phyloP scores from a whole-genome alignment of 2,888 invertebrate genomes.

The Mellilla xanthometata region DNA sequence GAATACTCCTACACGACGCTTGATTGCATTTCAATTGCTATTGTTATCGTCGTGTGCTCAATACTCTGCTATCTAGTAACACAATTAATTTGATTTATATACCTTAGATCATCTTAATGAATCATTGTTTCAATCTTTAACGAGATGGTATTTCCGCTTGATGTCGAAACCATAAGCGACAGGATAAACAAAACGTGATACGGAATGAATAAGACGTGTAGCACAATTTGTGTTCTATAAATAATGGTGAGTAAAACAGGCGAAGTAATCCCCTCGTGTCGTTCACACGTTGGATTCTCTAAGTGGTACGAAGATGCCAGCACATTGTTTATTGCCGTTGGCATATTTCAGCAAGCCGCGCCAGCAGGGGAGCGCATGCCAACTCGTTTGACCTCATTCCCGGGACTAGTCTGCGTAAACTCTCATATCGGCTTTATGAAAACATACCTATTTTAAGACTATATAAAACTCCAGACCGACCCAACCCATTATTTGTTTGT shows the following conservation, averaged over 20 bases:
- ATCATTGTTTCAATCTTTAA: slow-evolving; percentile 18
- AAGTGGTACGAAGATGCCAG: slow-evolving; percentile 44
- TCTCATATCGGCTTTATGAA: slow-evolving; percentile 76
- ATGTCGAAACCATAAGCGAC: not conserved
- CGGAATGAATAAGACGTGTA: too few relatives aligned
- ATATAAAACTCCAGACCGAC: slow-evolving; percentile 61
- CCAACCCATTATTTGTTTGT: slow-evolving; percentile 72
- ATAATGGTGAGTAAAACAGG: slow-evolving; percentile 4
- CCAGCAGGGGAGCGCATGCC: slow-evolving; percentile 68
- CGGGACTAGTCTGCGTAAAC: slow-evolving; percentile 71
- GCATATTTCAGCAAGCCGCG: slow-evolving; percentile 57
- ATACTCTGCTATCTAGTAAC: slow-evolving; percentile 20
- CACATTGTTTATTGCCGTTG: slow-evolving; percentile 60
- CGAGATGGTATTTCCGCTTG: slow-evolving; percentile 6
- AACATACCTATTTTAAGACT: slow-evolving; percentile 74
- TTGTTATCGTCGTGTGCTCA: slow-evolving; percentile 42
- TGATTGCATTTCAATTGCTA: slow-evolving; percentile 46
- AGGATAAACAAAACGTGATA: too few relatives aligned
- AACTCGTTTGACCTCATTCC: slow-evolving; percentile 77
- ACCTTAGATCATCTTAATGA: slow-evolving; percentile 25
- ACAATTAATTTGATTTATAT: slow-evolving; percentile 29
- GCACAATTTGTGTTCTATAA: too few relatives aligned
- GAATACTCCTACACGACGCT: slow-evolving; percentile 42
- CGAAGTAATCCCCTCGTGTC: slow-evolving; percentile 21
- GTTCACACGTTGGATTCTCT: slow-evolving; percentile 29